Evolutionary conservation across 2,113 vertebrate species (phyloP).

Genomic region (Otolemur garnettii): DNA sequence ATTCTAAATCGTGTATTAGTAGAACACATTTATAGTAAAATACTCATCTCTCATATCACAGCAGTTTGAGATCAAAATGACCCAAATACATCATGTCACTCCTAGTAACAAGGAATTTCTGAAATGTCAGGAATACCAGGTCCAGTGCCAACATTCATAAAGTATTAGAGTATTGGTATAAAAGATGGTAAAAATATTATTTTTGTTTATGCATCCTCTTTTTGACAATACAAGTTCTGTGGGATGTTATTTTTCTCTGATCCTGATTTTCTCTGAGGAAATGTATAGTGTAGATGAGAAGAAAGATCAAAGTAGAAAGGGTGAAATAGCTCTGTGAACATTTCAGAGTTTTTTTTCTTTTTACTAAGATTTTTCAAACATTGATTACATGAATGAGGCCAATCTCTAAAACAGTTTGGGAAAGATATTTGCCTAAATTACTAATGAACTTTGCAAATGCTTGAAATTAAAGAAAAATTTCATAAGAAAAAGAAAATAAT

Average conservation of each 20-base stretch:
- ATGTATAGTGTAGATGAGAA: not conserved
- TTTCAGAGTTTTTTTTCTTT: not conserved
- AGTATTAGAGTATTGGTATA: not conserved
- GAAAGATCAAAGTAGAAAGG: not conserved
- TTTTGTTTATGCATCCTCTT: not conserved
- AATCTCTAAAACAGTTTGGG: not conserved
- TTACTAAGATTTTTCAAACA: not conserved
- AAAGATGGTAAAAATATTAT: not conserved
- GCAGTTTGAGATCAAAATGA: not conserved
- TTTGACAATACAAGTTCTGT: not conserved
- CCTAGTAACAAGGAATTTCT: not conserved
- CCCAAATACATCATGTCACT: not conserved
- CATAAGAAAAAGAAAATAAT: not conserved
- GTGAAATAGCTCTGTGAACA: not conserved
- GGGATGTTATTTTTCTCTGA: not conserved
- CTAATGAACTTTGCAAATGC: not conserved
- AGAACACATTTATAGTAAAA: conserved; percentile 25
- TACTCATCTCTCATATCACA: not conserved
- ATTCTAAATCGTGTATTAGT: not conserved
- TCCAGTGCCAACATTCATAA: not conserved
- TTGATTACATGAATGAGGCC: not conserved
- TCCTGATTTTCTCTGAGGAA: not conserved
- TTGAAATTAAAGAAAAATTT: not conserved
- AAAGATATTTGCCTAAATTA: not conserved
- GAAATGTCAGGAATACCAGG: not conserved